phyloP scores from a whole-genome alignment of 2,113 vertebrate genomes.

The Myiagra hebetior region DNA sequence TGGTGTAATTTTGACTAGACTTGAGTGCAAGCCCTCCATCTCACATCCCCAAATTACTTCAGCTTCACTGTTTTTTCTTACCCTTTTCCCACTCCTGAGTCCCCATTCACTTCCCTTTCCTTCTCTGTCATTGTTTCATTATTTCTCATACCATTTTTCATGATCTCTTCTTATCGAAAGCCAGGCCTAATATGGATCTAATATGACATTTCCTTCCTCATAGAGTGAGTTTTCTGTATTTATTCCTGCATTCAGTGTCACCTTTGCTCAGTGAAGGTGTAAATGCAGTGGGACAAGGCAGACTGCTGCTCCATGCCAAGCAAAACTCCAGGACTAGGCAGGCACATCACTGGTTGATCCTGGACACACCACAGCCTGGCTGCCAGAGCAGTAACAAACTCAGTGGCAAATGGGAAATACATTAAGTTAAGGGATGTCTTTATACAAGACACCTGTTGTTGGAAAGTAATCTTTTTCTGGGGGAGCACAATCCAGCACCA shows the following conservation, averaged over 20 bases:
- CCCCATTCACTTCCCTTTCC: neutral
- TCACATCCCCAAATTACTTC: neutral
- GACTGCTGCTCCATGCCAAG: accelerated
- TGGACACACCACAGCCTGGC: neutral
- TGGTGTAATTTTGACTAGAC: neutral
- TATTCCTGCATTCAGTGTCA: neutral
- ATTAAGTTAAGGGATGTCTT: neutral
- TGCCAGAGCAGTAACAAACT: neutral
- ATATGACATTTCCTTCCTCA: neutral
- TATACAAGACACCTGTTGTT: neutral
- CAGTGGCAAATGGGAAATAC: neutral
- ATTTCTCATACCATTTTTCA: neutral
- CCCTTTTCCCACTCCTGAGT: accelerated
- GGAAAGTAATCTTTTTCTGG: neutral
- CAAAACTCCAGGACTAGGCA: neutral
- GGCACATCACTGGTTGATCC: accelerated
- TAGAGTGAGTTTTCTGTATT: neutral
- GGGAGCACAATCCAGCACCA: neutral
- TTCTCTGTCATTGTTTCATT: neutral
- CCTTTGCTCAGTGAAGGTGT: neutral
- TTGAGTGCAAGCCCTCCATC: neutral
- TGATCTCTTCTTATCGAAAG: neutral
- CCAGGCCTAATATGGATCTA: neutral
- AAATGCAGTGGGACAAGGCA: neutral
- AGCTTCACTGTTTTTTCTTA: neutral